Percentiles rank a stretch among this genome's conserved stretches.
These are phyloP conservation scores for Eupithecia subumbrata DNA, from an alignment of 2,888 invertebrate species.

Conservation along the genomic window DNA sequence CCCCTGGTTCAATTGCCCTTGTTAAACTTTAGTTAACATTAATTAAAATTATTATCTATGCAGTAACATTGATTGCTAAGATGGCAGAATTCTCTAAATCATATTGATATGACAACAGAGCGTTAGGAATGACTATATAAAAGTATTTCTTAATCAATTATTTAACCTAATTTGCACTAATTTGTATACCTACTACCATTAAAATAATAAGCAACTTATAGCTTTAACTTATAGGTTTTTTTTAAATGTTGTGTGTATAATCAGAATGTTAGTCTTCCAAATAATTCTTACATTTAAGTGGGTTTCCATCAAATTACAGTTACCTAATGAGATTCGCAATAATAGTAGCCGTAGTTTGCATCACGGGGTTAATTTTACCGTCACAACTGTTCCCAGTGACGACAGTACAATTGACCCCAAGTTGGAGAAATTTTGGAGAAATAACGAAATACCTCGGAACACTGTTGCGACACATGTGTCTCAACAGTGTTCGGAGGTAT, in stretches of 20 bases:
- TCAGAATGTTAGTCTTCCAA: too few relatives aligned
- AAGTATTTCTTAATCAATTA: neutral
- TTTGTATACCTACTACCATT: neutral
- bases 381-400: too few relatives aligned
- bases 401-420: too few relatives aligned
- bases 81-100: neutral
- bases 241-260: too few relatives aligned
- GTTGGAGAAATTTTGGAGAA: neutral
- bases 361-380: too few relatives aligned
- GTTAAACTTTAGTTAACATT: constrained; percentile 5
- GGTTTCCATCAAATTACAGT: too few relatives aligned
- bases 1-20: neutral
- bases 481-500: too few relatives aligned
- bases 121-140: neutral
- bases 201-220: too few relatives aligned
- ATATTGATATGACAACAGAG: neutral
- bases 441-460: too few relatives aligned
- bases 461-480: too few relatives aligned
- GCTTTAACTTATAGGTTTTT: neutral
- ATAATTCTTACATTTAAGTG: neutral
- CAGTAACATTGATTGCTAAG: constrained; percentile 2
- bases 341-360: too few relatives aligned
- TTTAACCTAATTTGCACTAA: neutral
- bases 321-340: too few relatives aligned
- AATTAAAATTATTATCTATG: constrained; percentile 3